These are phyloP conservation scores for Corythoichthys intestinalis DNA, from an alignment of 2,113 vertebrate species.

Conservation along the genomic window DNA sequence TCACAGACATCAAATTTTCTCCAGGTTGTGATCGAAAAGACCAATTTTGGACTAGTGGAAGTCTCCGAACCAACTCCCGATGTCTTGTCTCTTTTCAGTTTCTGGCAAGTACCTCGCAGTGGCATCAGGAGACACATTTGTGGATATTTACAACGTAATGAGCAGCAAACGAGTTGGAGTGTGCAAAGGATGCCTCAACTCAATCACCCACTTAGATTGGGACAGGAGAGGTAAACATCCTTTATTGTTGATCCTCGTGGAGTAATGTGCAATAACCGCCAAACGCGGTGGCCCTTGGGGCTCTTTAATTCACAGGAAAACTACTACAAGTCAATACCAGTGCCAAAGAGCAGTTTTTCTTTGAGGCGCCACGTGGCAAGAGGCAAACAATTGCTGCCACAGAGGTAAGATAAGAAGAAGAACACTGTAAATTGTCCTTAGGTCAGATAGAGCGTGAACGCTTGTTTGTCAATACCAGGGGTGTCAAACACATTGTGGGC, in stretches of 20 bases:
- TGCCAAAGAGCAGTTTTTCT: conserved; percentile 96
- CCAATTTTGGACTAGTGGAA: neutral
- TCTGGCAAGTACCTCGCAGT: conserved; percentile 94
- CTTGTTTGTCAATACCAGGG: neutral
- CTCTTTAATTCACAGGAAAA: conserved; percentile 77
- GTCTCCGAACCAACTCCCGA: neutral
- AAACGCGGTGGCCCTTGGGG: conserved; percentile 5
- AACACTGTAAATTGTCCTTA: conserved; percentile 11
- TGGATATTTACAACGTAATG: conserved; percentile 96
- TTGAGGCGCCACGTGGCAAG: conserved; percentile 96
- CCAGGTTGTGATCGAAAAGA: conserved; percentile 70
- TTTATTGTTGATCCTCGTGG: neutral
- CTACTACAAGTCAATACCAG: conserved; percentile 95
- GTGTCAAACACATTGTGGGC: neutral
- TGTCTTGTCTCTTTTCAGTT: conserved; percentile 68
- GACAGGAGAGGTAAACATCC: conserved; percentile 81
- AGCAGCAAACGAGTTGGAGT: conserved; percentile 95
- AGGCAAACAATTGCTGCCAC: conserved; percentile 84
- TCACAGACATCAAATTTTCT: conserved; percentile 97
- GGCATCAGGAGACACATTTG: conserved; percentile 91
- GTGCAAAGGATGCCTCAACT: conserved; percentile 91
- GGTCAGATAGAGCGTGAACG: neutral
- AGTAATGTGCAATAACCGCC: neutral
- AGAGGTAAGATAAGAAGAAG: conserved; percentile 77
- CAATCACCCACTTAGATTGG: conserved; percentile 95